These are phyloP conservation scores for Oxyruncus cristatus DNA, from an alignment of 2,113 vertebrate species.

Conservation along the genomic window DNA sequence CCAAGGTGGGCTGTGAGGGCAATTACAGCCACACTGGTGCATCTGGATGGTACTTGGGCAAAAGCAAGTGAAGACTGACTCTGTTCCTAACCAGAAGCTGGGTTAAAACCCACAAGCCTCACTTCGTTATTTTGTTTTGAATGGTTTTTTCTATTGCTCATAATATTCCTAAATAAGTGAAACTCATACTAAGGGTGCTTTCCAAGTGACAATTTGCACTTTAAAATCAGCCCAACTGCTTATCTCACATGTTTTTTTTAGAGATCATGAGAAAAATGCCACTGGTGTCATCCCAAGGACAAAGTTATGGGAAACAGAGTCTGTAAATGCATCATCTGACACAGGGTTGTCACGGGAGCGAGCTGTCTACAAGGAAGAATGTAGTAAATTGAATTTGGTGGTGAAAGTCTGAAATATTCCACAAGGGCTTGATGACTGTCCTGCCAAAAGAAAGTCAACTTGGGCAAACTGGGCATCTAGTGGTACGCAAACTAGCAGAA, in stretches of 20 bases:
- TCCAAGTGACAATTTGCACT: slow-evolving; percentile 1
- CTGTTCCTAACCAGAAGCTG: not conserved
- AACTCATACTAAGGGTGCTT: not conserved
- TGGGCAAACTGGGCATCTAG: not conserved
- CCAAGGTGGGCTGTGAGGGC: not conserved
- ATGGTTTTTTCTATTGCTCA: not conserved
- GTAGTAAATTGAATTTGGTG: not conserved
- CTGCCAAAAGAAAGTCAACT: not conserved
- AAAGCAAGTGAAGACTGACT: not conserved
- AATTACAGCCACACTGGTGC: not conserved
- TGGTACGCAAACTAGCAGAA: not conserved
- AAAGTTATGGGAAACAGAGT: not conserved
- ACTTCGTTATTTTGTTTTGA: not conserved
- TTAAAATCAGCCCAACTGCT: not conserved
- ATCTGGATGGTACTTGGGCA: not conserved
- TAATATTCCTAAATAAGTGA: not conserved
- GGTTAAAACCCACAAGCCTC: not conserved
- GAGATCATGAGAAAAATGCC: slow-evolving; percentile 21
- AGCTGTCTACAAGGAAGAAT: not conserved
- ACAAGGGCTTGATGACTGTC: not conserved
- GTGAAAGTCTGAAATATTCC: slow-evolving; percentile 5
- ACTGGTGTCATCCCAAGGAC: not conserved
- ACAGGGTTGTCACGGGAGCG: not conserved
- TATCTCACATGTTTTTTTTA: not conserved
- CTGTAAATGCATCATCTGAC: not conserved